phyloP scores from a whole-genome alignment of 2,888 invertebrate genomes.

The Eurytoma californica region DNA sequence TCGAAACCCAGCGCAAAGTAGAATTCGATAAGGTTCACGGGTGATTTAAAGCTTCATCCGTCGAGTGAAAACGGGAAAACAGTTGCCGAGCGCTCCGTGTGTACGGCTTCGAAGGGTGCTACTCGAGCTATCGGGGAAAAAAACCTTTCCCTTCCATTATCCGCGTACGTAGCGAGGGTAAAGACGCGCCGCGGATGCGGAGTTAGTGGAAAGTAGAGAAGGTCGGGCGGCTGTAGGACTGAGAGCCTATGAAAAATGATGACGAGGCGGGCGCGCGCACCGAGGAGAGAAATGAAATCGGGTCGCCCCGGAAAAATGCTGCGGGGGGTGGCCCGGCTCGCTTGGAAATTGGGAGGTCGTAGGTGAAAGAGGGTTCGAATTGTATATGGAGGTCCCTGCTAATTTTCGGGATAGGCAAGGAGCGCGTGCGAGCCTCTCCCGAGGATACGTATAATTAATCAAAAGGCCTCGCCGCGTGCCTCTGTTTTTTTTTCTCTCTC shows the following conservation, averaged over 20 bases:
- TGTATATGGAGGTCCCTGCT: constrained; percentile 39
- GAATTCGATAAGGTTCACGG: constrained; percentile 49
- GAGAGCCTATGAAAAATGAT: constrained; percentile 73
- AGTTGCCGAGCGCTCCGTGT: constrained; percentile 54
- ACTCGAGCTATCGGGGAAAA: constrained; percentile 46
- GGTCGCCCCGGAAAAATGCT: constrained; percentile 59
- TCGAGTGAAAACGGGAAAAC: constrained; percentile 50
- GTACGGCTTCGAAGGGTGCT: constrained; percentile 21
- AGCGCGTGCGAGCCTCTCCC: constrained; percentile 29
- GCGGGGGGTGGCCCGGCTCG: constrained; percentile 31
- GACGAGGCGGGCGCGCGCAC: constrained; percentile 67
- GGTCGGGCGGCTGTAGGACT: constrained; percentile 22
- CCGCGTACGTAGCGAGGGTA: constrained; percentile 55
- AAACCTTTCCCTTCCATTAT: constrained; percentile 57
- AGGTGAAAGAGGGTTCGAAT: constrained; percentile 55
- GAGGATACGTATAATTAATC: constrained; percentile 54
- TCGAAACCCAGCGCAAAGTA: constrained; percentile 37
- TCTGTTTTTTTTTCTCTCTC: neutral
- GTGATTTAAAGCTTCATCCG: constrained; percentile 48
- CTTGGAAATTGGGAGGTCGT: constrained; percentile 57
- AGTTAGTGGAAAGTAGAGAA: constrained; percentile 39
- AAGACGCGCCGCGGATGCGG: constrained; percentile 29
- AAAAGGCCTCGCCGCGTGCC: constrained; percentile 39
- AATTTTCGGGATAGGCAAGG: constrained; percentile 50
- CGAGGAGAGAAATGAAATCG: constrained; percentile 72